Evolutionary conservation across 35 echinoderm and acorn worm genomes (phyloP), one percentile per base, ranked within the genome.

Genomic region (Eucidaris tribuloides): DNA sequence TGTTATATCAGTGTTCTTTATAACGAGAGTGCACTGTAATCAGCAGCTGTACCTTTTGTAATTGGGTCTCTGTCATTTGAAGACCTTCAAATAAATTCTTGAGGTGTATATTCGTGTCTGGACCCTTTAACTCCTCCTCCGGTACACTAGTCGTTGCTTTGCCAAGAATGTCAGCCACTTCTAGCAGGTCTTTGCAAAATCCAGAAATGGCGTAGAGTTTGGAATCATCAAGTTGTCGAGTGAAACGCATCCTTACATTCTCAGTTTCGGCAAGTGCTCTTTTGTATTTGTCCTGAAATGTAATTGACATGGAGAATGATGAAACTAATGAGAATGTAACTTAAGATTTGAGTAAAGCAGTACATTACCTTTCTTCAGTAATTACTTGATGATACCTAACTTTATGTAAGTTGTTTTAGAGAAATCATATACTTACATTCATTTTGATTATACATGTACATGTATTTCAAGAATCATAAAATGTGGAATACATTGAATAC

Each of bases 111-210:
- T 93, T 97, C 4, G 58, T 44, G 44, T 84, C 85, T 0, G 58
- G 41, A 0, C 81, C 46, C 22, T 63, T 39, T 20, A 99, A 9
- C 32, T 91, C 91, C 30, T 93, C 87, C 48, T 93, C 61, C 1
- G 96, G 96, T 36, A 99, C 87, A 80, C 96, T 99, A n/a, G 72
- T 80, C 19, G 90, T 99, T 7, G 96, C 96, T 15, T 66, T 81
- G 30, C 79, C 59, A n/a, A 99, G 38, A 48, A 93, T 80, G 41
- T 93, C 91, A 5, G 90, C 82, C 5, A 99, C 96, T 36, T 99
- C 96, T 39, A 93, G 55, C 25, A 93, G 79, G 46, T 99, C 96
- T 84, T 99, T 99, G 37, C 96, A 99, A 60, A 99, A 99, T 1
- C 87, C 90, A 44, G 89, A 91, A 24, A 99, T 91, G 7, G 96